A percentile compares a stretch with the other conserved stretches of the same genome.
phyloP scores from a whole-genome alignment of 2,888 invertebrate species.

The Linyphia triangularis region DNA sequence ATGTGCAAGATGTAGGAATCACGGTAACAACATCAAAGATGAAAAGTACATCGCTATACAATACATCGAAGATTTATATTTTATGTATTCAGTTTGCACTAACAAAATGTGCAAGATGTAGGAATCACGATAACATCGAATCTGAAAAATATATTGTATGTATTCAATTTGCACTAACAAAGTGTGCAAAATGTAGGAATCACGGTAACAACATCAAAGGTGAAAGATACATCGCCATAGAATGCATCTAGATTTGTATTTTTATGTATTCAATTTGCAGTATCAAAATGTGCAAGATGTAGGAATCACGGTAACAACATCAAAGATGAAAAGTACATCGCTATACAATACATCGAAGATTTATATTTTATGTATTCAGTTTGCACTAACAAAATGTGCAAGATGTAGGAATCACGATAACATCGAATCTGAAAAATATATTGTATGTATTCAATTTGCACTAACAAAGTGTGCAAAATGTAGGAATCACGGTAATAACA shows the following conservation, averaged over 20 bases:
- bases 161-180: neutral
- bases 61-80: too few species aligned
- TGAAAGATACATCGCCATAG: neutral
- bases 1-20: slow-evolving; percentile 30
- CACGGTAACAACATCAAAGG: neutral
- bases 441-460: neutral
- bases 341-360: too few species aligned
- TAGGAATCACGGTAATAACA: slow-evolving; percentile 20
- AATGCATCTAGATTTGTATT: too few species aligned
- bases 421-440: neutral
- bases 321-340: neutral
- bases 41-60: too few species aligned
- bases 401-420: slow-evolving; percentile 7
- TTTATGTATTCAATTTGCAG: neutral
- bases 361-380: neutral
- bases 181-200: slow-evolving; percentile 21
- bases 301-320: slow-evolving; percentile 9
- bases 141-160: neutral
- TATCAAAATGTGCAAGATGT: slow-evolving; percentile 2
- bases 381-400: neutral
- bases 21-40: slow-evolving; percentile 4
- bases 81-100: neutral
- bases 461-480: slow-evolving; percentile 1
- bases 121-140: neutral
- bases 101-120: slow-evolving; percentile 1